Conservation (phyloP, 2,888 invertebrate species). For the Thera obeliscata region DNA sequence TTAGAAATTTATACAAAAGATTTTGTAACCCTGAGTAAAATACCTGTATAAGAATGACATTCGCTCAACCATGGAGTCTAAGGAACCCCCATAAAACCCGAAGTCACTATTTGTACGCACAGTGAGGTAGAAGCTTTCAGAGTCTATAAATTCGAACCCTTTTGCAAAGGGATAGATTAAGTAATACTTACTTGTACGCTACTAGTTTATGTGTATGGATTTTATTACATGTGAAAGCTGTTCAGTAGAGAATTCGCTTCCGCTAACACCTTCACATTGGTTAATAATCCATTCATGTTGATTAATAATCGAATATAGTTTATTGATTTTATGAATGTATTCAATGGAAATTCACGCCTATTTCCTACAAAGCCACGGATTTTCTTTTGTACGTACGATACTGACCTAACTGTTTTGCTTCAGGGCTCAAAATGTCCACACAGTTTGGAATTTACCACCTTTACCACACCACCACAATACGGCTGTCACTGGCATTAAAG, state of each 20-base stretch:
- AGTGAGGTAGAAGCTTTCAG: constrained; percentile 28
- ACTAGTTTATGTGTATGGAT: not conserved
- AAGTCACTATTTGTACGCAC: constrained; percentile 29
- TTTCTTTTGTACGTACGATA: no score
- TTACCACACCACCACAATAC: no score
- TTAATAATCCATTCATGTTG: not conserved
- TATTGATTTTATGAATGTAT: no score
- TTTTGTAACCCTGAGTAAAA: no score
- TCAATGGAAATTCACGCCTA: no score
- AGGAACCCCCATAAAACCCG: constrained; percentile 23
- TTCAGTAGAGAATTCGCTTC: constrained; percentile 4
- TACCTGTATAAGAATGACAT: not conserved
- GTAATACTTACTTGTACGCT: constrained; percentile 8
- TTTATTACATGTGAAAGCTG: constrained; percentile 9
- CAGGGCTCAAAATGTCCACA: no score
- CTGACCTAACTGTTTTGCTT: no score
- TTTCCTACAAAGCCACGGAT: no score
- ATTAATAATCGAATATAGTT: constrained; percentile 3
- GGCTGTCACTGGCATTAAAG: no score
- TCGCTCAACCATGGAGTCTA: not conserved
- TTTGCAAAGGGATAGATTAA: constrained; percentile 21
- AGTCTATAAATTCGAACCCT: constrained; percentile 34
- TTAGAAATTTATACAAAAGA: no score
- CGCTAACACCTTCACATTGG: constrained; percentile 14
- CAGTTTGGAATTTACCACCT: no score